phyloP scores from a whole-genome alignment of 30 jellyfish, hydroid and myxozoan species.

The Mastigias papua region DNA sequence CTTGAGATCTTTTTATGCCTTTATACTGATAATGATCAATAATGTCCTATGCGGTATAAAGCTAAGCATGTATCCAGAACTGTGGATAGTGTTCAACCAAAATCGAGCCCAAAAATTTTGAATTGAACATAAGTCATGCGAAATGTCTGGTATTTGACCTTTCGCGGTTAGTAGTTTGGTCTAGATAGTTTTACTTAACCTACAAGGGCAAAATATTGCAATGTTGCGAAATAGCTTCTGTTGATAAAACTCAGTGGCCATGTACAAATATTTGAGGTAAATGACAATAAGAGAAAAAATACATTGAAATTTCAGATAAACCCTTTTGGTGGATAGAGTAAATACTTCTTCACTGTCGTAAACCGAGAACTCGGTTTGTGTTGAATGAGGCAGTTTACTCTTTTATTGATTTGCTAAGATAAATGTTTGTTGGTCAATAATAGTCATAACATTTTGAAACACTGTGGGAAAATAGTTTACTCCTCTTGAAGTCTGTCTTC shows the following conservation, averaged over 20 bases:
- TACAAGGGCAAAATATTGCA: background rate
- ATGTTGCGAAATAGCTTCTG: background rate
- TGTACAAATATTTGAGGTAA: background rate
- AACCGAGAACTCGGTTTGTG: too few species aligned
- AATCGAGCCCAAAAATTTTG: background rate
- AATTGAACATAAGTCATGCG: background rate
- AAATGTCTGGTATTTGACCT: background rate
- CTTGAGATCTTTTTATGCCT: too few species aligned
- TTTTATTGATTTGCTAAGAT: too few species aligned
- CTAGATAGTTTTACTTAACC: background rate
- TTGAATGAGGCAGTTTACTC: too few species aligned
- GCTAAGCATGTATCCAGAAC: too few species aligned
- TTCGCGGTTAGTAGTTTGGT: background rate
- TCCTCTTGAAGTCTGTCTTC: background rate
- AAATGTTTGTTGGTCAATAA: background rate
- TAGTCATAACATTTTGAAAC: background rate
- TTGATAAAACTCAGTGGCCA: background rate
- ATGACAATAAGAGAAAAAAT: too few species aligned
- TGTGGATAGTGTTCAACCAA: background rate
- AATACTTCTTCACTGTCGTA: too few species aligned
- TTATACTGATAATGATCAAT: background rate
- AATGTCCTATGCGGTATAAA: background rate
- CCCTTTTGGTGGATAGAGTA: too few species aligned
- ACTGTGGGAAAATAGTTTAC: background rate
- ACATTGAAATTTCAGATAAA: too few species aligned